These are phyloP conservation scores for Anagyrus pseudococci DNA, from an alignment of 2,888 invertebrate genomes.

Conservation along the genomic window DNA sequence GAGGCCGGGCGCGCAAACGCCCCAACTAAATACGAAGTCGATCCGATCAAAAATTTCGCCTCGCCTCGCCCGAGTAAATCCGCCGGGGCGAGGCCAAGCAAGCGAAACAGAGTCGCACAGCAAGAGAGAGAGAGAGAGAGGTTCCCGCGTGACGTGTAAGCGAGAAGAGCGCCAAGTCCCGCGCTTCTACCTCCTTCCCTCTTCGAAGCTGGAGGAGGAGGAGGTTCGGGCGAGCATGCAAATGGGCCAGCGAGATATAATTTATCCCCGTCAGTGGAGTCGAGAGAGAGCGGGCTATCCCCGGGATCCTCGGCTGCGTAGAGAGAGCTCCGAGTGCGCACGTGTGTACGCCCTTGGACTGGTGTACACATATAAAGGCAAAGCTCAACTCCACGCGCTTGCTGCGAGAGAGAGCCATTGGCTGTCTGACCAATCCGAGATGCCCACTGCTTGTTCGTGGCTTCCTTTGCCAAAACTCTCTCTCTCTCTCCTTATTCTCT, in stretches of 20 bases:
- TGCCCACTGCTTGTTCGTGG: too few relatives aligned
- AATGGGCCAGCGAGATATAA: constrained; percentile 58
- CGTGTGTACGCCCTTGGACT: not conserved
- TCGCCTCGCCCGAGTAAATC: not conserved
- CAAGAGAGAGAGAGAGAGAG: not conserved
- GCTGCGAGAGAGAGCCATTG: too few relatives aligned
- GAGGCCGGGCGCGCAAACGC: too few relatives aligned
- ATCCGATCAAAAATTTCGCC: too few relatives aligned
- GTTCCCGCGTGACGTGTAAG: not conserved
- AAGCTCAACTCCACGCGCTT: too few relatives aligned
- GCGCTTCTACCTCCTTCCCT: too few relatives aligned
- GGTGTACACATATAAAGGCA: not conserved
- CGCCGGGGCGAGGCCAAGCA: not conserved
- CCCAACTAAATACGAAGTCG: constrained; percentile 25
- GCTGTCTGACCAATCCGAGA: too few relatives aligned
- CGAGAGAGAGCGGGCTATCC: constrained; percentile 27
- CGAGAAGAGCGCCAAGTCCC: not conserved
- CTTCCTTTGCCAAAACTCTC: too few relatives aligned
- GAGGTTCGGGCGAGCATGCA: constrained; percentile 46
- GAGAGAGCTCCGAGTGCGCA: constrained; percentile 1
- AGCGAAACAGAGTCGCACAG: not conserved
- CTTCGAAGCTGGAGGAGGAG: not conserved
- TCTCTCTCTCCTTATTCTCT: too few relatives aligned
- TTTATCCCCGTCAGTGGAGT: constrained; percentile 54
- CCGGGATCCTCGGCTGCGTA: constrained; percentile 23